Evolutionary conservation across 2,888 invertebrate species (phyloP).

Genomic region (Coremacera marginata): DNA sequence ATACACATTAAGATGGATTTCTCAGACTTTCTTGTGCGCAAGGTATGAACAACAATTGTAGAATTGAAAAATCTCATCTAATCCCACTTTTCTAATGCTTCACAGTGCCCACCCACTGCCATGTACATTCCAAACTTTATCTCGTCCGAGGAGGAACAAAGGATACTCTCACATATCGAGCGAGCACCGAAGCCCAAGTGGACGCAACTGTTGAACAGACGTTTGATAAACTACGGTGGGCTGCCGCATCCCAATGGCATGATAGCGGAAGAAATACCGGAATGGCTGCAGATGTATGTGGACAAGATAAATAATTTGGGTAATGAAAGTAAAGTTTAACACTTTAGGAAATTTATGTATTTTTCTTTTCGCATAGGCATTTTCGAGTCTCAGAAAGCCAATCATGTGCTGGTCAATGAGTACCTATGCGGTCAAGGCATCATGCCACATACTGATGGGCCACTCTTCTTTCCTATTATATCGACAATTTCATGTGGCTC

Average conservation of each 20-base stretch:
- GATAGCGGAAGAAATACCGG: slow-evolving; percentile 89
- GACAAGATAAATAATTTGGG: slow-evolving; percentile 78
- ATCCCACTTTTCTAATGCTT: slow-evolving; percentile 4
- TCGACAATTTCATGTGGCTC: slow-evolving; percentile 94
- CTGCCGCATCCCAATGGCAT: slow-evolving; percentile 93
- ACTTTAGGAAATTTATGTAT: neutral
- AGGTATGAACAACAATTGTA: slow-evolving; percentile 49
- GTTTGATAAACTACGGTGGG: slow-evolving; percentile 98
- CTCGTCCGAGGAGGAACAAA: slow-evolving; percentile 77
- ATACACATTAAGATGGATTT: slow-evolving; percentile 58
- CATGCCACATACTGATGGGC: slow-evolving; percentile 97
- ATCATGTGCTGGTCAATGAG: slow-evolving; percentile 96
- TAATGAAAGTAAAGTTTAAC: too few species aligned
- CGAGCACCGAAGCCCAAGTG: slow-evolving; percentile 93
- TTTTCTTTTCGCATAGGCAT: slow-evolving; percentile 52
- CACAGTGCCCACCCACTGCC: slow-evolving; percentile 65
- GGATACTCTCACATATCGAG: slow-evolving; percentile 81
- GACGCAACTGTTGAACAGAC: slow-evolving; percentile 90
- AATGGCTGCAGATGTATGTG: slow-evolving; percentile 83
- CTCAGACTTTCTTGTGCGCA: slow-evolving; percentile 64
- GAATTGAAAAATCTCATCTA: neutral
- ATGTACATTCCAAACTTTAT: slow-evolving; percentile 90
- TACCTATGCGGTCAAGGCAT: slow-evolving; percentile 95
- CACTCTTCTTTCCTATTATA: slow-evolving; percentile 91
- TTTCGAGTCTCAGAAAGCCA: slow-evolving; percentile 80